Evolutionary conservation across 2,797 vertebrate species (phyloP).

Genomic region (Ispidina lecontei): DNA sequence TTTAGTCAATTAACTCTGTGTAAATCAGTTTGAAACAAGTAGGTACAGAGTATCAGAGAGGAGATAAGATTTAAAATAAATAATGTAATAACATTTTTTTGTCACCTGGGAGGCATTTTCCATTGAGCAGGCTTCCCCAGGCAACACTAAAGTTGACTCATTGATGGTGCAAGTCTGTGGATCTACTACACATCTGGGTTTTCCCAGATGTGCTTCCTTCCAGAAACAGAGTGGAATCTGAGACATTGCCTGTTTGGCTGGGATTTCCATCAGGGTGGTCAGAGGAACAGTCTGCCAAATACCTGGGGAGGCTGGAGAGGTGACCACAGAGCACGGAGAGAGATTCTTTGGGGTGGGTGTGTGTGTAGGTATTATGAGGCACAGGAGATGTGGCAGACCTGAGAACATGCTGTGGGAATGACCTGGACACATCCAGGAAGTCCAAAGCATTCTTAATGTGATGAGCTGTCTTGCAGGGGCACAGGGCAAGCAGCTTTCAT

Average conservation of each 20-base stretch:
- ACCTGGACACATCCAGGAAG: slow-evolving; percentile 9
- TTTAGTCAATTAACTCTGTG: slow-evolving; percentile 43
- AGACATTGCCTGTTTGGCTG: slow-evolving; percentile 8
- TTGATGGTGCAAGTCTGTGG: neutral
- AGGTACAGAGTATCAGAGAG: neutral
- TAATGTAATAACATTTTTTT: slow-evolving; percentile 2
- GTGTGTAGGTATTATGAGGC: rapidly evolving
- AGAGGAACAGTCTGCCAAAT: slow-evolving; percentile 20
- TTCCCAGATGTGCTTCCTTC: slow-evolving; percentile 36
- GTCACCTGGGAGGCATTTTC: slow-evolving; percentile 38
- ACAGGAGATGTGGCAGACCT: neutral
- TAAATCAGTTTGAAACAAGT: slow-evolving; percentile 44
- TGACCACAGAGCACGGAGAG: neutral
- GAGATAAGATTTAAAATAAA: slow-evolving; percentile 8
- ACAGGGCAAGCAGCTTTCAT: neutral
- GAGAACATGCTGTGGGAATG: neutral
- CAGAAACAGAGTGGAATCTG: slow-evolving; percentile 32
- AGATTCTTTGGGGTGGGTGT: neutral
- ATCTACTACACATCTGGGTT: slow-evolving; percentile 37
- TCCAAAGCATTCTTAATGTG: neutral
- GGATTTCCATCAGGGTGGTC: slow-evolving; percentile 39
- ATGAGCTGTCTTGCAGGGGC: neutral
- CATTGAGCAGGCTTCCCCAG: neutral
- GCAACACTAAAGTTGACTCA: slow-evolving; percentile 28
- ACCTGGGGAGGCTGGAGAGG: neutral